A percentile compares a stretch with the other conserved stretches of the same genome.
phyloP scores from a whole-genome alignment of 2,797 vertebrate species.

The Rhinogobio ventralis region DNA sequence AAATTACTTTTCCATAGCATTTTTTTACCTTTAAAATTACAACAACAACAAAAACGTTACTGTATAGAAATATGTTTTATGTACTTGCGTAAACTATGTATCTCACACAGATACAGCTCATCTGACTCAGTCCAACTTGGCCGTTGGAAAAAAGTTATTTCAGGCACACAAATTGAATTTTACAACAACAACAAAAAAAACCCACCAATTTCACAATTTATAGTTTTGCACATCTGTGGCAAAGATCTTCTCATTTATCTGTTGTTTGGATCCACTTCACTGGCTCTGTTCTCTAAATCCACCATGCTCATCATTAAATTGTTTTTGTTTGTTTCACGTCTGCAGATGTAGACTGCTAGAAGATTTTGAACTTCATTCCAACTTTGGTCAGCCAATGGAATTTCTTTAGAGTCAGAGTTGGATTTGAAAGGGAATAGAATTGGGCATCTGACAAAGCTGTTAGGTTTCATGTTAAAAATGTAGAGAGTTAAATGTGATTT shows the following conservation, averaged over 20 bases:
- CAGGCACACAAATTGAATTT: background rate
- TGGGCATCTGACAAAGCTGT: background rate
- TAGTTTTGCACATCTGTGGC: slow-evolving; percentile 23
- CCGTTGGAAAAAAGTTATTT: background rate
- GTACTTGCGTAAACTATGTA: background rate
- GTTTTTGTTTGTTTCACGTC: slow-evolving; percentile 16
- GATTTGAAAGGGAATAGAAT: background rate
- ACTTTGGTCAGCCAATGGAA: background rate
- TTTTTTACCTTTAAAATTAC: too few species aligned
- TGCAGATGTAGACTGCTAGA: slow-evolving; percentile 15
- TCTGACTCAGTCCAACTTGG: background rate
- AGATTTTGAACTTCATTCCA: background rate
- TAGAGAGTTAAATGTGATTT: background rate
- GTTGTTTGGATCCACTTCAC: background rate
- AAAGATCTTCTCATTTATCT: slow-evolving; percentile 16
- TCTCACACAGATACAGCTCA: background rate
- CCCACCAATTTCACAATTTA: background rate
- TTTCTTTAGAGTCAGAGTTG: background rate
- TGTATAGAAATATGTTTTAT: background rate
- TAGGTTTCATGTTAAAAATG: background rate
- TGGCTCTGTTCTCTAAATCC: slow-evolving; percentile 16
- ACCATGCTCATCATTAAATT: background rate
- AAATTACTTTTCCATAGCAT: too few species aligned
- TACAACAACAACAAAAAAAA: background rate
- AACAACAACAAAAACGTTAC: too few species aligned